phyloP scores from a whole-genome alignment of 2,113 vertebrate genomes.

The Ammospiza caudacuta region DNA sequence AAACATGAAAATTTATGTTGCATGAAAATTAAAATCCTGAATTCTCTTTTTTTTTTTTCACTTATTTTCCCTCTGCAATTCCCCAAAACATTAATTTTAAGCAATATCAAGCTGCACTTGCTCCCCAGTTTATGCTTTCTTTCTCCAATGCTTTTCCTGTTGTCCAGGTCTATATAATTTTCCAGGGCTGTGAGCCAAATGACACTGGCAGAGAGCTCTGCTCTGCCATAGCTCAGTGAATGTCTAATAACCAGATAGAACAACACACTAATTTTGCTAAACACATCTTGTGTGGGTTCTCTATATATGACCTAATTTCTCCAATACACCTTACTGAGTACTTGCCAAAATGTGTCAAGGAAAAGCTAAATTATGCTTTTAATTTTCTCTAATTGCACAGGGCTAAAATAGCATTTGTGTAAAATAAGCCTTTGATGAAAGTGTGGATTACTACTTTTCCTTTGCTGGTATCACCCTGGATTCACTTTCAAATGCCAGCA shows the following conservation, averaged over 20 bases:
- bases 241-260: conserved; percentile 1
- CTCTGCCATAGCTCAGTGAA: neutral
- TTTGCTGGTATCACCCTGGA: neutral
- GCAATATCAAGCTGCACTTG: neutral
- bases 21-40: neutral
- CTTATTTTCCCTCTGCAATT: neutral
- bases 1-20: neutral
- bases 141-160: neutral
- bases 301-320: neutral
- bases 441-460: neutral
- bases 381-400: neutral
- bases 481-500: neutral
- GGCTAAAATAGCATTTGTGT: neutral
- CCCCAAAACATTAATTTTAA: neutral
- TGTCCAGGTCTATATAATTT: conserved; percentile 1
- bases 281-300: neutral
- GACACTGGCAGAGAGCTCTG: neutral
- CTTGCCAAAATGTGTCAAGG: neutral
- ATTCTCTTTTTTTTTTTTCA: neutral
- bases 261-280: neutral
- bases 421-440: neutral
- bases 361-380: conserved; percentile 1
- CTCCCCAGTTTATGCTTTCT: neutral
- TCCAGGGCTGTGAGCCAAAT: neutral
- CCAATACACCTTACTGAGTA: neutral